phyloP scores from a whole-genome alignment of 2,888 invertebrate species.

The Gryllus longicercus region DNA sequence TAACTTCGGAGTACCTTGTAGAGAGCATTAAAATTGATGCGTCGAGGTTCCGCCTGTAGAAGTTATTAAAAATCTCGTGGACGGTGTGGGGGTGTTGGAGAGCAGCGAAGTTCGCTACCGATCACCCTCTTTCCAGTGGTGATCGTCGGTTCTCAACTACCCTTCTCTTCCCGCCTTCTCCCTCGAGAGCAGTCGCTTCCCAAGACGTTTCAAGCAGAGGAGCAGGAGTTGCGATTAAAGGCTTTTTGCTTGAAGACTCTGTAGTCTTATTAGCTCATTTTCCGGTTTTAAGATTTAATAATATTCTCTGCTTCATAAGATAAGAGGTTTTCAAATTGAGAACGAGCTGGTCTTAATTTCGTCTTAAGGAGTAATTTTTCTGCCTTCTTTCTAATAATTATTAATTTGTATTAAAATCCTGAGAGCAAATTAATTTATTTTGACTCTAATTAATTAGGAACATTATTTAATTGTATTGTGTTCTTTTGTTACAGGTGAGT shows the following conservation, averaged over 20 bases:
- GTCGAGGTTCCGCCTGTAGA: no score
- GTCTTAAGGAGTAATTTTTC: not conserved
- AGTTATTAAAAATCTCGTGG: no score
- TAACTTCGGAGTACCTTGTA: no score
- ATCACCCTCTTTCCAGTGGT: no score
- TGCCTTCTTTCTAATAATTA: no score
- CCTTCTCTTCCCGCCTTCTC: not conserved
- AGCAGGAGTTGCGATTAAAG: not conserved
- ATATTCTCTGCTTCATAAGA: not conserved
- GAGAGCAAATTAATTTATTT: not conserved
- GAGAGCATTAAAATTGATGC: no score
- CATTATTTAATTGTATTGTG: not conserved
- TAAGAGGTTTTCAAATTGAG: not conserved
- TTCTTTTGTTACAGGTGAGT: constrained; percentile 3
- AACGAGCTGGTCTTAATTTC: not conserved
- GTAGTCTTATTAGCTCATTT: not conserved
- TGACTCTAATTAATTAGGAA: not conserved
- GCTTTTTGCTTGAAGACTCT: not conserved
- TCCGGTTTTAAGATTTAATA: constrained; percentile 5
- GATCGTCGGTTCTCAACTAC: no score
- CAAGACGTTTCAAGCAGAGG: not conserved
- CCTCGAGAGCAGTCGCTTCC: not conserved
- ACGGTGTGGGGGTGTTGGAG: no score
- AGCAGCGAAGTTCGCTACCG: no score
- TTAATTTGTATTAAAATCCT: not conserved